Conservation (phyloP, 2,113 vertebrate genomes). For the Clarias magur region DNA sequence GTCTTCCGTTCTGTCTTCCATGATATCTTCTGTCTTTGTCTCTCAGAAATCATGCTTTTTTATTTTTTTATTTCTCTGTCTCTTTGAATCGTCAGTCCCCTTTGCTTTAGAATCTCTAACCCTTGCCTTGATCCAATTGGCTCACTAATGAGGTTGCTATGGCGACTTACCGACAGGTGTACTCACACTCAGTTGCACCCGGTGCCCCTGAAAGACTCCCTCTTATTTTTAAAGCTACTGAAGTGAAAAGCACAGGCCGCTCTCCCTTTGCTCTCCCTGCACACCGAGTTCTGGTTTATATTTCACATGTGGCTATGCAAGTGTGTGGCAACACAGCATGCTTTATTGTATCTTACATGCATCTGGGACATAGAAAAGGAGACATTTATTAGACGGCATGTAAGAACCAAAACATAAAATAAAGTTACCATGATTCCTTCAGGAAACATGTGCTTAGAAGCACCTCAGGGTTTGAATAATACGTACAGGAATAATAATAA, state of each 20-base stretch:
- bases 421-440: neutral
- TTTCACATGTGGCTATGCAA: neutral
- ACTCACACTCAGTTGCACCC: slow-evolving; percentile 39
- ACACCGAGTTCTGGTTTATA: neutral
- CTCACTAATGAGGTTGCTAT: slow-evolving; percentile 57
- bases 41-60: neutral
- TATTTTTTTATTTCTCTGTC: neutral
- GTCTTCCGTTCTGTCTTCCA: no score
- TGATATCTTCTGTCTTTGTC: neutral
- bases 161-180: slow-evolving; percentile 52
- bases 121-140: slow-evolving; percentile 40
- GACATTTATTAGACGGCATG: neutral
- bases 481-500: neutral
- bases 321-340: neutral
- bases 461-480: neutral
- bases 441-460: neutral
- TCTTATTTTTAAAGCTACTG: slow-evolving; percentile 44
- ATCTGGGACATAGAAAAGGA: neutral
- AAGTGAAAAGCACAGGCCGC: slow-evolving; percentile 49
- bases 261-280: slow-evolving; percentile 7
- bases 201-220: slow-evolving; percentile 10
- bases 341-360: neutral
- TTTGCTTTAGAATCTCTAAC: slow-evolving; percentile 36
- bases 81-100: slow-evolving; percentile 17
- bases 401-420: neutral